Conservation (phyloP, 2,113 vertebrate species). For the Eublepharis macularius region DNA sequence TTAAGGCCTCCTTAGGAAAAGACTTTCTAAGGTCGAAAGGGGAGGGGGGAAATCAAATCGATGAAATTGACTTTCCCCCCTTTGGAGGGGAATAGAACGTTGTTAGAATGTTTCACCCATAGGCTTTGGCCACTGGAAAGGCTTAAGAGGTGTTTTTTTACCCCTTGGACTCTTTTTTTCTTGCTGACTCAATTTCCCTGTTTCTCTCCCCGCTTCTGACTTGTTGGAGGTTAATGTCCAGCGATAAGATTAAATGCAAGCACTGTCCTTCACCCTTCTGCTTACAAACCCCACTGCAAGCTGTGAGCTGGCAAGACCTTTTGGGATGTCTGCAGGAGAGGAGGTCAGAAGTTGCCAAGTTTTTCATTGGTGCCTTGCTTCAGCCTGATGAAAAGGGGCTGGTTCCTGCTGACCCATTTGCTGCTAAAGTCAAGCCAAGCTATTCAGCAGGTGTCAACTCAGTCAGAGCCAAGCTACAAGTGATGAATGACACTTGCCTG, state of each 20-base stretch:
- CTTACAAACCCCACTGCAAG: not conserved
- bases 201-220: not conserved
- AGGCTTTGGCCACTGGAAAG: not conserved
- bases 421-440: too few species aligned
- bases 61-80: not conserved
- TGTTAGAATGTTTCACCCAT: not conserved
- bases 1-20: not conserved
- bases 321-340: too few species aligned
- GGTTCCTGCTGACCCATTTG: too few species aligned
- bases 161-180: not conserved
- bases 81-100: too few species aligned
- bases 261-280: not conserved
- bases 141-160: not conserved
- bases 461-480: too few species aligned
- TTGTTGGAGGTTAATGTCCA: slow-evolving; percentile 21
- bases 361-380: not conserved
- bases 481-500: too few species aligned
- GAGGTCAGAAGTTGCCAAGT: not conserved
- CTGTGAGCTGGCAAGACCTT: not conserved
- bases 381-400: too few species aligned
- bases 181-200: not conserved
- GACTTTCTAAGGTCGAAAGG: not conserved
- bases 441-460: too few species aligned
- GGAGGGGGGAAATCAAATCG: not conserved
- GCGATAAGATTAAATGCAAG: not conserved